Evolutionary conservation across 2,797 vertebrate genomes (phyloP).

Genomic region (Pteronotus mesoamericanus): DNA sequence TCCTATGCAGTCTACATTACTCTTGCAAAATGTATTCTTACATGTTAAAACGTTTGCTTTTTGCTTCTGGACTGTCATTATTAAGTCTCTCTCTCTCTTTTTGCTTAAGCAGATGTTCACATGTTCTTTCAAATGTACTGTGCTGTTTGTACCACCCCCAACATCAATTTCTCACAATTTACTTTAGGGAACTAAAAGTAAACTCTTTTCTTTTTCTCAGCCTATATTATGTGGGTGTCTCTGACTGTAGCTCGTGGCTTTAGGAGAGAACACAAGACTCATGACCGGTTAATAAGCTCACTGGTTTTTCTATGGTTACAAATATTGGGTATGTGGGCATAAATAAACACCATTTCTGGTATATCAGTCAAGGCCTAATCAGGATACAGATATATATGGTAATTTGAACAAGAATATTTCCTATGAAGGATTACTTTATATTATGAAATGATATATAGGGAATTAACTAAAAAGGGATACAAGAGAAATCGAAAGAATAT

Average conservation of each 20-base stretch:
- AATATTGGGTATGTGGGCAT: background rate
- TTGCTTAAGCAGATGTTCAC: background rate
- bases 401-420: background rate
- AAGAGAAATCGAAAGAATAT: background rate
- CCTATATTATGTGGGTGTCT: background rate
- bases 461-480: background rate
- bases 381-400: background rate
- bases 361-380: background rate
- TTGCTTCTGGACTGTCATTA: background rate
- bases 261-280: background rate
- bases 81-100: background rate
- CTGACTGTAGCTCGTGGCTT: background rate
- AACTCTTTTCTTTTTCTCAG: background rate
- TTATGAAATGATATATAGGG: background rate
- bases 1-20: background rate
- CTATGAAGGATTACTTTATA: background rate
- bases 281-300: background rate
- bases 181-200: background rate
- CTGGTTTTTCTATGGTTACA: background rate
- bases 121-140: background rate
- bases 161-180: background rate
- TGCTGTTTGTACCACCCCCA: background rate
- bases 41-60: background rate
- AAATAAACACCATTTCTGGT: background rate
- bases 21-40: background rate